phyloP scores from a whole-genome alignment of 2,113 vertebrate species.

The Agelaius phoeniceus region DNA sequence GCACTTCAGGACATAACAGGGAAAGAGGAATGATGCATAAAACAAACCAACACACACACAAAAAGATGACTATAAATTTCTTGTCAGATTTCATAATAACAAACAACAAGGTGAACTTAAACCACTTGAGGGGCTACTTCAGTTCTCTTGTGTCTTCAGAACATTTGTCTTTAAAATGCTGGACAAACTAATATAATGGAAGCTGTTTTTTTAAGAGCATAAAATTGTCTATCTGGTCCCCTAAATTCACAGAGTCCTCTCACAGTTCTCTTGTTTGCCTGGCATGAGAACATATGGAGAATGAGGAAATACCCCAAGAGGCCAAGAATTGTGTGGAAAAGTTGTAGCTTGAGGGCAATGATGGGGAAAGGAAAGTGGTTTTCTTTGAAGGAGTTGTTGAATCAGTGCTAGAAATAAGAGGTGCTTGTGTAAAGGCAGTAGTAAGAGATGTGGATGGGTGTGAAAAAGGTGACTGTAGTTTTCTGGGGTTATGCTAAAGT shows the following conservation, averaged over 20 bases:
- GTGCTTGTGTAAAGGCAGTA: neutral
- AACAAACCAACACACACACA: neutral
- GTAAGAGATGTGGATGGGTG: neutral
- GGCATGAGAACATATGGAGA: neutral
- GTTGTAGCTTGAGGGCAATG: neutral
- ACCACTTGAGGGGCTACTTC: neutral
- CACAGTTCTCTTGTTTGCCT: neutral
- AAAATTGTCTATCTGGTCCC: neutral
- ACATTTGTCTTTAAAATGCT: neutral
- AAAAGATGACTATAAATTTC: neutral
- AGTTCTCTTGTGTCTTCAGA: neutral
- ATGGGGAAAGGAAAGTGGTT: neutral
- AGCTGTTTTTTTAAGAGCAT: neutral
- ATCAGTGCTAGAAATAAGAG: neutral
- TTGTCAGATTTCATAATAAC: neutral
- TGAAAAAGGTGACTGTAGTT: neutral
- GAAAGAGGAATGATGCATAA: neutral
- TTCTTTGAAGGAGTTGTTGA: neutral
- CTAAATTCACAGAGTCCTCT: neutral
- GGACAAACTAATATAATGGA: neutral
- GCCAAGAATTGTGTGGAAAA: neutral
- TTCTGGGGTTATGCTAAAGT: neutral
- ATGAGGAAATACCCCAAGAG: neutral
- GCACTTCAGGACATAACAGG: neutral
- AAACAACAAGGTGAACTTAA: neutral